Conservation (phyloP, 2,113 vertebrate species). For the Cinclus cinclus region DNA sequence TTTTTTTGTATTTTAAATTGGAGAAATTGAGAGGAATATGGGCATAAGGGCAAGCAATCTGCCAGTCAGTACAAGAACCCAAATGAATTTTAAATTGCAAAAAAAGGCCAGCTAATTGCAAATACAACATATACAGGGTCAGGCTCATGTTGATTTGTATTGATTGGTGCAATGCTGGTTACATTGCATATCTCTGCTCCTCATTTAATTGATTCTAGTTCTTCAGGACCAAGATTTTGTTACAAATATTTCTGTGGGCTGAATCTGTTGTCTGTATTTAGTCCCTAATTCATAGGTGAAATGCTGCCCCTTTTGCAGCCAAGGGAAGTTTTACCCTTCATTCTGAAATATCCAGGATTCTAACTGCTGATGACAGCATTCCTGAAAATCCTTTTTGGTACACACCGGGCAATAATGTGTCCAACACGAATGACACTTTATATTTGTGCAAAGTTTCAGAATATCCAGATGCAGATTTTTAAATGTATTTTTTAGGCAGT, state of each 20-base stretch:
- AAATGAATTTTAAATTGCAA: constrained; percentile 1
- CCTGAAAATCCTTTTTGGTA: not conserved
- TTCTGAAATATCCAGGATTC: not conserved
- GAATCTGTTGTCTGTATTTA: not conserved
- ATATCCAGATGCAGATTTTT: not conserved
- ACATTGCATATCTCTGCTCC: not conserved
- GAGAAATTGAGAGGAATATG: not conserved
- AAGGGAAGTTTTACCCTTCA: not conserved
- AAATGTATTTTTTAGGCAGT: not conserved
- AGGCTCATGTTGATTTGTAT: not conserved
- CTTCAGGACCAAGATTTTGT: not conserved
- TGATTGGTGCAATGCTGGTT: not conserved
- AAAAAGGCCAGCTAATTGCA: not conserved
- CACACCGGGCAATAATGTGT: rapidly evolving
- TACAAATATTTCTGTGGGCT: not conserved
- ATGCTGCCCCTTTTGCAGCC: not conserved
- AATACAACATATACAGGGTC: not conserved
- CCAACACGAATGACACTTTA: not conserved
- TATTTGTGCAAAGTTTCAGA: not conserved
- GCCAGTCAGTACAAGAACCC: not conserved
- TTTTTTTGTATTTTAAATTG: not conserved
- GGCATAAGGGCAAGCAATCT: not conserved
- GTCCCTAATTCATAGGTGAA: not conserved
- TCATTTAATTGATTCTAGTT: not conserved
- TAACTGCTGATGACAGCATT: not conserved